These are phyloP conservation scores for Blomia tropicalis DNA, from an alignment of 2,888 invertebrate species.

Conservation along the genomic window DNA sequence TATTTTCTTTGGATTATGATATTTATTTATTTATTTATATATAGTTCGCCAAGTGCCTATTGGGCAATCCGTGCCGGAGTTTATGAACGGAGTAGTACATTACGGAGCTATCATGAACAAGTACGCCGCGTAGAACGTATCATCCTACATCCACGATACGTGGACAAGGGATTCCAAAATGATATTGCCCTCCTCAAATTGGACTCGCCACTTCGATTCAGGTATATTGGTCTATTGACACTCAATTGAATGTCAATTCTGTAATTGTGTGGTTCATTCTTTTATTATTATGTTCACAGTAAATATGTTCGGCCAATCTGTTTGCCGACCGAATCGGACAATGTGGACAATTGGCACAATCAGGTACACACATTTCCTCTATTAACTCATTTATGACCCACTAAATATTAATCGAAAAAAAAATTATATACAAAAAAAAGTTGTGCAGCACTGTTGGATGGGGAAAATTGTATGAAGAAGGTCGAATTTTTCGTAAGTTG, in stretches of 20 bases:
- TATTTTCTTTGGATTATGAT: neutral
- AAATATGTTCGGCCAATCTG: slow-evolving; percentile 50
- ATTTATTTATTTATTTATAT: too few species aligned
- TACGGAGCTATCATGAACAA: slow-evolving; percentile 59
- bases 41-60: slow-evolving; percentile 35
- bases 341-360: slow-evolving; percentile 35
- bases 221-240: slow-evolving; percentile 24
- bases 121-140: slow-evolving; percentile 49
- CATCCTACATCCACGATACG: slow-evolving; percentile 55
- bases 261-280: neutral
- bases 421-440: too few species aligned
- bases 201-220: slow-evolving; percentile 44
- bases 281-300: slow-evolving; percentile 33
- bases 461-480: slow-evolving; percentile 63
- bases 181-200: slow-evolving; percentile 56
- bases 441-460: slow-evolving; percentile 62
- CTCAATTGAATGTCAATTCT: neutral
- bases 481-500: slow-evolving; percentile 58
- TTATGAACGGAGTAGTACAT: slow-evolving; percentile 50
- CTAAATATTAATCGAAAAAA: too few species aligned
- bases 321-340: slow-evolving; percentile 39
- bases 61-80: slow-evolving; percentile 67
- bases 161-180: slow-evolving; percentile 58
- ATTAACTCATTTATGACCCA: too few species aligned
- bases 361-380: too few species aligned